Evolutionary conservation across 2,113 vertebrate genomes (phyloP).

Genomic region (Apteryx owenii): DNA sequence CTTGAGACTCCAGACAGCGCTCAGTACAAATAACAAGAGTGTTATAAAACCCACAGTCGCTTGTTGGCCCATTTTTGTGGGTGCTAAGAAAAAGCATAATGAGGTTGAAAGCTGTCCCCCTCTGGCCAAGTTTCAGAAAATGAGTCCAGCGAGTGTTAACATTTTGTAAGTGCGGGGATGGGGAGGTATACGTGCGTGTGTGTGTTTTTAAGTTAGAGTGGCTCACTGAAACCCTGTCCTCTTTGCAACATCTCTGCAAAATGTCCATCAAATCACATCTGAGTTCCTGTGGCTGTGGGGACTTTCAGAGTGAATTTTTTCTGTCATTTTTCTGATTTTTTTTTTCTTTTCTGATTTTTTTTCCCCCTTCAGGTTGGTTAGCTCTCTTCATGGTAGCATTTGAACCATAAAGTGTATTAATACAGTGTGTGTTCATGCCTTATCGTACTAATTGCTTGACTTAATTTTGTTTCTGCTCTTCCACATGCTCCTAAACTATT

Average conservation of each 20-base stretch:
- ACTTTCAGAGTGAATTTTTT: accelerated
- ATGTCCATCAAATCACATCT: accelerated
- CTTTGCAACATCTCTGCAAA: neutral
- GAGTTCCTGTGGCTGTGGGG: neutral
- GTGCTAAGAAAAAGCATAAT: neutral
- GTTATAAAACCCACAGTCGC: accelerated
- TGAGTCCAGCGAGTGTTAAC: neutral
- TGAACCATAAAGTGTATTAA: neutral
- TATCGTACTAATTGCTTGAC: accelerated
- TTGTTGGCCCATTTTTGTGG: neutral
- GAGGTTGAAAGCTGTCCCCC: neutral
- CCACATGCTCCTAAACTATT: neutral
- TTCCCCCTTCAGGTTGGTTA: neutral
- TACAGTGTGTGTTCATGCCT: neutral
- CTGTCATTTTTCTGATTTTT: accelerated
- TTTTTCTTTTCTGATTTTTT: neutral
- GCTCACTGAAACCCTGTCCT: neutral
- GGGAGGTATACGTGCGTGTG: neutral
- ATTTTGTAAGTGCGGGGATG: neutral
- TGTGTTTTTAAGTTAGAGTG: neutral
- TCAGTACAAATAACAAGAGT: neutral
- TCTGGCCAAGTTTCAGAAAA: neutral
- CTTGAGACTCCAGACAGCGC: neutral
- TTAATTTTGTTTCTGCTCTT: neutral
- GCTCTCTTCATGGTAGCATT: accelerated